phyloP scores from a whole-genome alignment of 2,888 invertebrate species.

The Anorthoa munda region DNA sequence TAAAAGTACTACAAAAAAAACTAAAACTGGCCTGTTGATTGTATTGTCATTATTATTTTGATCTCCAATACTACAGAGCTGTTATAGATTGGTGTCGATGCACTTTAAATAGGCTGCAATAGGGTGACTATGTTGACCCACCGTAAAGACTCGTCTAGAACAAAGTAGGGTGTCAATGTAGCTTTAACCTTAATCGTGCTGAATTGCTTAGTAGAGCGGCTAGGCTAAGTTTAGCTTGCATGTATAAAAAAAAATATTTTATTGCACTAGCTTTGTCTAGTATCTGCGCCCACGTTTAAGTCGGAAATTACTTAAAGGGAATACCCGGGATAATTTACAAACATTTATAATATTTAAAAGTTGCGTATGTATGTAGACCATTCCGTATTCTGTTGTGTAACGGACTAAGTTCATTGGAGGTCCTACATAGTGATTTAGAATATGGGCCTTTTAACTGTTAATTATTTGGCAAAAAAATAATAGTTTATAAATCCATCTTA shows the following conservation, averaged over 20 bases:
- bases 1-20: no score
- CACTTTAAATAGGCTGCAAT: constrained; percentile 34
- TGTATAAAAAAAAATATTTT: no score
- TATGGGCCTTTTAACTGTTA: no score
- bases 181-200: constrained; percentile 48
- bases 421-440: no score
- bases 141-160: constrained; percentile 1
- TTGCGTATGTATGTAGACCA: no score
- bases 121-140: constrained; percentile 17
- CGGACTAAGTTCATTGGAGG: no score
- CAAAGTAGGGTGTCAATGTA: constrained; percentile 45
- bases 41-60: background rate
- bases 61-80: constrained; percentile 4
- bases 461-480: no score
- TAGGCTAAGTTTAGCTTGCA: background rate
- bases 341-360: background rate
- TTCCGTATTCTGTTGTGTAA: no score
- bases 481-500: no score
- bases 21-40: background rate
- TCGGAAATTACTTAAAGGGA: no score
- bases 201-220: constrained; percentile 35
- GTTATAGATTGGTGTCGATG: constrained; percentile 32
- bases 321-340: constrained; percentile 8
- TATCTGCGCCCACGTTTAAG: no score
- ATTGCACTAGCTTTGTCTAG: no score